Evolutionary conservation across 2,113 vertebrate genomes (phyloP).

Genomic region (human (Homo sapiens)): DNA sequence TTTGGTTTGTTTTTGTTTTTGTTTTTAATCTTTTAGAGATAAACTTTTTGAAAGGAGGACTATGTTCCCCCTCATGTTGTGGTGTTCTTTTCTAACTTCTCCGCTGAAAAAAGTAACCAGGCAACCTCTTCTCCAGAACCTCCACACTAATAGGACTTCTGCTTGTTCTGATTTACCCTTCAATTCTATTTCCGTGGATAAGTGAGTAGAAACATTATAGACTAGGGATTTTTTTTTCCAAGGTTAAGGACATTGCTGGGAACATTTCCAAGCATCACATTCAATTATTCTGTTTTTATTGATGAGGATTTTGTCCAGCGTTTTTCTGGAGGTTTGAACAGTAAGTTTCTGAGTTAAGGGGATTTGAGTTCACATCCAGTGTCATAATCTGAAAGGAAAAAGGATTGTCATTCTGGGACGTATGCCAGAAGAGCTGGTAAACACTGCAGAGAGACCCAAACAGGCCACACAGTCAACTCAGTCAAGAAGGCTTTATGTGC

Average conservation of each 20-base stretch:
- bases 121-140: background rate
- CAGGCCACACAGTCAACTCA: background rate
- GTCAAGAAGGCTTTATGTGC: background rate
- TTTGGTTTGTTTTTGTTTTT: background rate
- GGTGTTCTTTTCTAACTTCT: background rate
- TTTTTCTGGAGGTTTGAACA: conserved; percentile 21
- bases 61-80: background rate
- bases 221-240: background rate
- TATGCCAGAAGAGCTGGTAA: background rate
- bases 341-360: conserved; percentile 17
- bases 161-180: background rate
- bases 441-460: background rate
- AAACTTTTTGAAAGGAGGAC: background rate
- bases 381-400: conserved; percentile 2
- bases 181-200: background rate
- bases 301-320: conserved; percentile 11
- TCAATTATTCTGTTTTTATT: conserved; percentile 43
- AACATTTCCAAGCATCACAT: conserved; percentile 40
- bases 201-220: conserved; percentile 1
- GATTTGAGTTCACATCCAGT: conserved; percentile 15
- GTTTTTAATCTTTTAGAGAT: background rate
- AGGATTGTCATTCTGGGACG: background rate
- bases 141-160: background rate
- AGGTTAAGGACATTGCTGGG: conserved; percentile 29
- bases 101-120: background rate